Conservation (phyloP, 2,888 invertebrate species). For the Cremastinae sp. region DNA sequence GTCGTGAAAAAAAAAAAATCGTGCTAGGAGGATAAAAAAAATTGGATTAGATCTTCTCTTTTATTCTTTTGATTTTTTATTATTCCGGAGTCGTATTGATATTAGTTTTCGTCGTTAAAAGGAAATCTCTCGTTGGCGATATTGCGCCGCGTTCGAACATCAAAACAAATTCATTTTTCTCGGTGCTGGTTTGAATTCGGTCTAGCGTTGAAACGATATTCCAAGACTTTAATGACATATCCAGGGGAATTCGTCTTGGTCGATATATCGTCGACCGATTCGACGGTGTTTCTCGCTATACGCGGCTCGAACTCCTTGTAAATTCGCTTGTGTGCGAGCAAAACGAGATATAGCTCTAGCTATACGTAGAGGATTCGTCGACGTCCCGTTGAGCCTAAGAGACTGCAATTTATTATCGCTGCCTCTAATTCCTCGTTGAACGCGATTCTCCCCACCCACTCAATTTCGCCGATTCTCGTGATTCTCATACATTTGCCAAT, state of each 20-base stretch:
- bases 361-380: slow-evolving; percentile 14
- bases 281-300: slow-evolving; percentile 56
- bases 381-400: slow-evolving; percentile 31
- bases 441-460: slow-evolving; percentile 20
- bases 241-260: slow-evolving; percentile 66
- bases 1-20: too few species aligned
- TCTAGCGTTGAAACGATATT: slow-evolving; percentile 19
- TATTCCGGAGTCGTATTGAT: not conserved
- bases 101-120: slow-evolving; percentile 3
- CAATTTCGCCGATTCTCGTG: not conserved
- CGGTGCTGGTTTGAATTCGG: not conserved
- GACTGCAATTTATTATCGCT: slow-evolving; percentile 36
- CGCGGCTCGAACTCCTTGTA: not conserved
- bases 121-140: not conserved
- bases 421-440: slow-evolving; percentile 17
- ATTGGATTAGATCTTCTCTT: too few species aligned
- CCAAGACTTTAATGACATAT: slow-evolving; percentile 65
- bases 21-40: too few species aligned
- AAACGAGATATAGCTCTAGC: not conserved
- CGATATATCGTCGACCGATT: slow-evolving; percentile 69
- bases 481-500: not conserved
- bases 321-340: slow-evolving; percentile 2
- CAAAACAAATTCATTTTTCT: slow-evolving; percentile 25
- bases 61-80: not conserved
- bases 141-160: not conserved